Conservation (phyloP, 2,797 vertebrate genomes). For the Argentina silus region DNA sequence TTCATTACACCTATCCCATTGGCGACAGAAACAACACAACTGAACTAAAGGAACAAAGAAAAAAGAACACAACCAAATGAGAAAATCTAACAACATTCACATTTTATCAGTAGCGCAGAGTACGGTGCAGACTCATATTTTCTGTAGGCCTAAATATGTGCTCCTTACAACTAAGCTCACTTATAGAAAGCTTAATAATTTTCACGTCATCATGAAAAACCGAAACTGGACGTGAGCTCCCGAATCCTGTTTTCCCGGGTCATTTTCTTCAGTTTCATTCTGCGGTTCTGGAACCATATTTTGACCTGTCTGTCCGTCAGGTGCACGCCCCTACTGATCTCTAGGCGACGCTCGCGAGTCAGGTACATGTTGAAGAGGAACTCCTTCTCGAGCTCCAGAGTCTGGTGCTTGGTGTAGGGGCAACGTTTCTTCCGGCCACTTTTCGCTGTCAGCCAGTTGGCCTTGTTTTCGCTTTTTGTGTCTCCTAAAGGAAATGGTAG, state of each 20-base stretch:
- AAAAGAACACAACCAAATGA: constrained; percentile 48
- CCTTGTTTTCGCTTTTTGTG: constrained; percentile 88
- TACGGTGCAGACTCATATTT: constrained; percentile 35
- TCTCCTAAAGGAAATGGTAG: constrained; percentile 78
- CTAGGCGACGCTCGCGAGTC: constrained; percentile 98
- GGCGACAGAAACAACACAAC: constrained; percentile 53
- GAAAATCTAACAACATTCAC: constrained; percentile 31
- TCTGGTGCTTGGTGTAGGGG: constrained; percentile 98
- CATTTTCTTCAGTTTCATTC: constrained; percentile 99
- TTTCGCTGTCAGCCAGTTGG: constrained; percentile 97
- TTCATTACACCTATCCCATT: constrained; percentile 51
- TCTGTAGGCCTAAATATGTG: constrained; percentile 34
- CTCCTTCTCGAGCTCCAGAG: constrained; percentile 98
- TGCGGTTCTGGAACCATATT: constrained; percentile 99
- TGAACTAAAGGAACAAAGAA: constrained; percentile 23
- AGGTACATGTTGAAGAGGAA: constrained; percentile 99
- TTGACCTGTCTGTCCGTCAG: constrained; percentile 99
- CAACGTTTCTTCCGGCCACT: constrained; percentile 98
- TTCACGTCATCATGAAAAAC: constrained; percentile 87
- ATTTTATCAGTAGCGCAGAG: constrained; percentile 48
- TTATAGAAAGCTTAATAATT: constrained; percentile 9
- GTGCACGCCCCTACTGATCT: constrained; percentile 98
- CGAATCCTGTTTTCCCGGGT: constrained; percentile 97
- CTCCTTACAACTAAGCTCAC: constrained; percentile 28
- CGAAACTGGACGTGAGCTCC: constrained; percentile 97